Conservation (phyloP, 2,113 vertebrate species). For the Orthonyx spaldingii region DNA sequence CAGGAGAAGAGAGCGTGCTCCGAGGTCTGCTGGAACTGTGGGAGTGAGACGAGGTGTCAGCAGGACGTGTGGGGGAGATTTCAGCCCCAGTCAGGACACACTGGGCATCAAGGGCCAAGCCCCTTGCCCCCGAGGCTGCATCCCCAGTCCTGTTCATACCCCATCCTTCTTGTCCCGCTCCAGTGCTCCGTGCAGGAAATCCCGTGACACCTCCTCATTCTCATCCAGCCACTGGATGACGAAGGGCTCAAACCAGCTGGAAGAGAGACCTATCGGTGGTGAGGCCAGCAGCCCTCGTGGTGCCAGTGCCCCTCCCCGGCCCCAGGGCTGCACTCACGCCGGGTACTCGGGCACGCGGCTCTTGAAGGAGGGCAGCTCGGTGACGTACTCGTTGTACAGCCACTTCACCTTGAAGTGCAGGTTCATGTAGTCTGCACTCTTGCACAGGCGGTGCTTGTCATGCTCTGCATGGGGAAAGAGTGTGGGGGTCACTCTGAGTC, state of each 20-base stretch:
- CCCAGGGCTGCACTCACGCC: conserved; percentile 79
- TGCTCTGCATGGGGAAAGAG: conserved; percentile 74
- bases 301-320: rapidly evolving
- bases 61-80: not conserved
- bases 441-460: conserved; percentile 94
- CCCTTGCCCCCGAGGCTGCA: rapidly evolving
- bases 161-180: conserved; percentile 98
- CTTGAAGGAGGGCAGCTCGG: conserved; percentile 93
- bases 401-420: conserved; percentile 99
- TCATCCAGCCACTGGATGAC: conserved; percentile 99
- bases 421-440: conserved; percentile 99
- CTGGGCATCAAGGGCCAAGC: not conserved
- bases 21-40: conserved; percentile 95
- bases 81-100: not conserved
- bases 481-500: not conserved
- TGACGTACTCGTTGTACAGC: conserved; percentile 98
- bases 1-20: conserved; percentile 97
- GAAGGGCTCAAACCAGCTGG: conserved; percentile 96
- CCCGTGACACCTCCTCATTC: conserved; percentile 95
- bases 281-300: not conserved
- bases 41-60: not conserved
- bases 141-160: conserved; percentile 67
- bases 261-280: not conserved
- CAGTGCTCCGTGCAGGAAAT: conserved; percentile 93
- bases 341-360: conserved; percentile 94